A percentile compares a stretch with the other conserved stretches of the same genome.
Evolutionary conservation across 23 tunicate genomes (phyloP).

Genomic region (Botrylloides violaceus): DNA sequence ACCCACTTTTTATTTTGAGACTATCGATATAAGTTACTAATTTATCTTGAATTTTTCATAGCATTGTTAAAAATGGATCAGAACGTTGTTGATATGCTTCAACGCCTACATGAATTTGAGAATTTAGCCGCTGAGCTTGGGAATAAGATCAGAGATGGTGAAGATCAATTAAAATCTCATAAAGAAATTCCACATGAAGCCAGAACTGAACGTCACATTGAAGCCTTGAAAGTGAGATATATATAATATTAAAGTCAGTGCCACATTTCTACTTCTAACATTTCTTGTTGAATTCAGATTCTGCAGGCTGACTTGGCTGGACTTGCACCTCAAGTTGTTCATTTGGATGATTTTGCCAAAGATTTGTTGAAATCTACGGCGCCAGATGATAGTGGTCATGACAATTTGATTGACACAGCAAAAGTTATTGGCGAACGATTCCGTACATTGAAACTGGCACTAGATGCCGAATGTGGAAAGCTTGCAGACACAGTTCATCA

Average conservation of each 20-base stretch:
- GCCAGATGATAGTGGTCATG: neutral
- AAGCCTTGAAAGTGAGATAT: slow-evolving; percentile 21
- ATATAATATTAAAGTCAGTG: no score
- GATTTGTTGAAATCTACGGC: slow-evolving; percentile 1
- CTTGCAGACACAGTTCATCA: slow-evolving; percentile 26
- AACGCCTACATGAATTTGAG: slow-evolving; percentile 22
- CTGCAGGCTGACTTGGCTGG: slow-evolving; percentile 16
- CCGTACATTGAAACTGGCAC: slow-evolving; percentile 8
- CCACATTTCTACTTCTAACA: neutral
- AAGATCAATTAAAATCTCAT: slow-evolving; percentile 4
- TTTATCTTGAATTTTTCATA: neutral
- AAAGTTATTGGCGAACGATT: slow-evolving; percentile 7
- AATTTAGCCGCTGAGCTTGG: slow-evolving; percentile 13
- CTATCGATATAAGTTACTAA: no score
- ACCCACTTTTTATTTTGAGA: no score
- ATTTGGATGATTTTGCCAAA: slow-evolving; percentile 19
- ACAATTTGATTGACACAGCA: neutral
- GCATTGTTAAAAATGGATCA: slow-evolving; percentile 12
- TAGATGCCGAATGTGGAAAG: slow-evolving; percentile 26
- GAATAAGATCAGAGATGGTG: slow-evolving; percentile 19
- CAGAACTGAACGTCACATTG: slow-evolving; percentile 17
- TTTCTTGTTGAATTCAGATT: neutral
- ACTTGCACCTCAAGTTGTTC: slow-evolving; percentile 20
- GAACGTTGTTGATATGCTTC: slow-evolving; percentile 11
- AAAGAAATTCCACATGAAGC: slow-evolving; percentile 15